Evolutionary conservation across 2,113 vertebrate species (phyloP), one percentile per base, ranked within the genome.

Genomic region (Platichthys stellatus): DNA sequence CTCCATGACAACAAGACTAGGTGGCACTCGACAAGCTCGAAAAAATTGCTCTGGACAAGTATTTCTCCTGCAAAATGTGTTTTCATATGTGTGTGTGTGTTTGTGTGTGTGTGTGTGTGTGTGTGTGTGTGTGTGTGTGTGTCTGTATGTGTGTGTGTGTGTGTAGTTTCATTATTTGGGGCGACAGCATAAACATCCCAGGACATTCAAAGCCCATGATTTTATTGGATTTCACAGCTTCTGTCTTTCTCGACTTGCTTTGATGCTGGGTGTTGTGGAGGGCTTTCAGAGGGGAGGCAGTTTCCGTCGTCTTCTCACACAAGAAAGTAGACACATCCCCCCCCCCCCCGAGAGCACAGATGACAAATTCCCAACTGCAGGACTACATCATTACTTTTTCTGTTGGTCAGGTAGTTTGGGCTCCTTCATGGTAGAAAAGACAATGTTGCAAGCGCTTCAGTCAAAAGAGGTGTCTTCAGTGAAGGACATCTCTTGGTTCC

Each of bases 1-100:
- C 81, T 61, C 88, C 82, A 88, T 89, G 84, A 82, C 90, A 85
- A 89, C 84, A 54, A 40, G 64, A 81, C 40, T 66, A 61, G 69
- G 68, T 76, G 57, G 51, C 38, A 63, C 64, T 84, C 12, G 7
- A 21, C 58, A 56, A 47, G 24, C 59, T 76, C 38, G 38, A 73
- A 71, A 81, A 76, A 81, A 79, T 63, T 67, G 17, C 49, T 56
- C 2, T 53, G 59, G 72, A 60, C 11, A 24, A 12, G 40, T 49
- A 49, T 63, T 79, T 73, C 7, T 65, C 24, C 60, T 77, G 62
- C 9, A 60, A 57, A 71, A 71, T 66, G 23, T n/a, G 43, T 31
- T 59, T 69, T 69, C 0, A 12, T 57, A 51, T 14, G 4, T 10
- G 38, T 57, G 60, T 15, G 6, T 10, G 53, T 58, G 60, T 15